phyloP scores from a whole-genome alignment of 2,888 invertebrate genomes.

The Hypena proboscidalis region DNA sequence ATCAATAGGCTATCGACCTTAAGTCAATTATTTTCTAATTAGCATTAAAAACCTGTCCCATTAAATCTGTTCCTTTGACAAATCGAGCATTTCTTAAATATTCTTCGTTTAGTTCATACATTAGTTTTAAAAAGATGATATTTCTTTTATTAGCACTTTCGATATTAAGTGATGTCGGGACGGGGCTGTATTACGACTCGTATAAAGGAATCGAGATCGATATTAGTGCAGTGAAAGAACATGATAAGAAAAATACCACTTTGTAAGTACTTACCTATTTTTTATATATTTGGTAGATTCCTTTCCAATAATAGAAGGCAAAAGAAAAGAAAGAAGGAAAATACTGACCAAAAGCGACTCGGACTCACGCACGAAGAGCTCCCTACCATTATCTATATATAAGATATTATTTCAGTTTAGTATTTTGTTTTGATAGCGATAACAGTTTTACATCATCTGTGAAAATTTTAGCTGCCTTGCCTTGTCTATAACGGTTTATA shows the following conservation, averaged over 20 bases:
- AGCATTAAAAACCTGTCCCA: constrained; percentile 20
- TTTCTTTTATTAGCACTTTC: constrained; percentile 25
- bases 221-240: constrained; percentile 46
- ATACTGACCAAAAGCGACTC: too few species aligned
- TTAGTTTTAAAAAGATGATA: constrained; percentile 34
- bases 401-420: too few species aligned
- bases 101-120: constrained; percentile 1
- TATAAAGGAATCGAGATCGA: constrained; percentile 51
- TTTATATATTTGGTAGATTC: not conserved
- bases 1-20: constrained; percentile 15
- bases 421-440: too few species aligned
- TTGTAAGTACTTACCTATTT: constrained; percentile 53
- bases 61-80: constrained; percentile 1
- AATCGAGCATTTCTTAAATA: not conserved
- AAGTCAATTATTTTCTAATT: not conserved
- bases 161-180: constrained; percentile 26
- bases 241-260: constrained; percentile 56
- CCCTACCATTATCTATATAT: too few species aligned
- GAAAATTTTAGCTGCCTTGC: too few species aligned
- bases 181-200: constrained; percentile 52
- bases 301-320: not conserved
- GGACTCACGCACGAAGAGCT: too few species aligned
- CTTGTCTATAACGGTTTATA: too few species aligned
- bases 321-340: too few species aligned
- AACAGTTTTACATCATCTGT: too few species aligned